Conservation (phyloP, 1,140 invertebrate species). For the Helicoverpa armigera region DNA sequence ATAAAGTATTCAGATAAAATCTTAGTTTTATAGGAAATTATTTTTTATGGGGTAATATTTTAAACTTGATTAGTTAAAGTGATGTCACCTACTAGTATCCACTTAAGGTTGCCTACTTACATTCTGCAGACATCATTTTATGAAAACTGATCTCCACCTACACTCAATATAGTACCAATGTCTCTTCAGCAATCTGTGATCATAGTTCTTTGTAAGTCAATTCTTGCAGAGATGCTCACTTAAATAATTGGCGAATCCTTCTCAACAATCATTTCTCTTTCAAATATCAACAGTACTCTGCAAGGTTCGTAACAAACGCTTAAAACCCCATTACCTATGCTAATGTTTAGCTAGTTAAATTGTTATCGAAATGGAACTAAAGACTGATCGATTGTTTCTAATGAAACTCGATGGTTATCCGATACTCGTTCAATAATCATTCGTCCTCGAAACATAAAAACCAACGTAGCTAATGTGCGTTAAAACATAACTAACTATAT, state of each 20-base stretch:
- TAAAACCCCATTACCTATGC: background rate
- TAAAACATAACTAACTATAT: constrained; percentile 6
- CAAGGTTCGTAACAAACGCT: background rate
- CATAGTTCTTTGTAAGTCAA: background rate
- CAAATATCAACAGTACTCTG: constrained; percentile 6
- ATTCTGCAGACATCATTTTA: background rate
- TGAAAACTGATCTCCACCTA: constrained; percentile 28
- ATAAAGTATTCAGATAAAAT: no score
- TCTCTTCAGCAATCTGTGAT: background rate
- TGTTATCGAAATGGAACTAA: constrained; percentile 8
- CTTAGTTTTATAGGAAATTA: no score
- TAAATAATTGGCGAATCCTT: no score
- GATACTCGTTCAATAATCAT: constrained; percentile 40
- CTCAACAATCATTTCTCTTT: no score
- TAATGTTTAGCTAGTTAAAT: background rate
- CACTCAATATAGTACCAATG: constrained; percentile 14
- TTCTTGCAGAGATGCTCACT: no score
- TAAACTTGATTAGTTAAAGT: background rate
- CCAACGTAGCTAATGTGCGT: constrained; percentile 3
- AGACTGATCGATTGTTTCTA: constrained; percentile 33
- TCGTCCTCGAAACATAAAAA: constrained; percentile 58
- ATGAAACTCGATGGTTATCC: constrained; percentile 16
- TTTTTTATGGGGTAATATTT: no score
- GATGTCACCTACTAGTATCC: background rate
- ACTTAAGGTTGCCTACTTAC: background rate